These are phyloP conservation scores for Strix occidentalis DNA, from an alignment of 2,797 vertebrate genomes.

Conservation along the genomic window DNA sequence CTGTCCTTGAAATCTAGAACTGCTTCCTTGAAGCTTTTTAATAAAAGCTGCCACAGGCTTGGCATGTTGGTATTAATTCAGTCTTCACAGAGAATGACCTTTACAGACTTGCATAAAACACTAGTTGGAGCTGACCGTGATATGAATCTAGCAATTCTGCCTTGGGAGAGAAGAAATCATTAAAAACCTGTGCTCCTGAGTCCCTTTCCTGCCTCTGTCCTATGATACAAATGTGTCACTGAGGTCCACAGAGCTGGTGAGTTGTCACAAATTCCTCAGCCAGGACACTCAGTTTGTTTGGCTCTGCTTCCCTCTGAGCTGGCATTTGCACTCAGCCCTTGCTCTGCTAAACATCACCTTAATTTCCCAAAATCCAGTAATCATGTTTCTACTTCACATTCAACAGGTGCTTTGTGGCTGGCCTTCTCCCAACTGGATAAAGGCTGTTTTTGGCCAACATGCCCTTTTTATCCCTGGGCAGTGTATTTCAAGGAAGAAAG, in stretches of 20 bases:
- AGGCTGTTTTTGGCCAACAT: neutral
- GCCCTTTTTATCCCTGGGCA: neutral
- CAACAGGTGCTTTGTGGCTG: neutral
- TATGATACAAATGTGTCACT: neutral
- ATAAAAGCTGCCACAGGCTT: neutral
- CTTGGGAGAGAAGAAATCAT: neutral
- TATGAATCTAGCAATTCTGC: neutral
- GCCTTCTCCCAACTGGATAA: neutral
- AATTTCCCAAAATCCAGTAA: neutral
- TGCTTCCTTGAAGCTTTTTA: neutral
- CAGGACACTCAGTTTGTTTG: neutral
- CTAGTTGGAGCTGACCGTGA: neutral
- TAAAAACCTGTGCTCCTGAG: neutral
- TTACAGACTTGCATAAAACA: neutral
- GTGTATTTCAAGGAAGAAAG: neutral
- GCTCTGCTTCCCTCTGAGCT: neutral
- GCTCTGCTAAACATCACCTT: neutral
- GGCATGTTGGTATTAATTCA: neutral
- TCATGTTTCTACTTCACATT: neutral
- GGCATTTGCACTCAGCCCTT: neutral
- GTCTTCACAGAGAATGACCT: neutral
- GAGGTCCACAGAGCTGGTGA: neutral
- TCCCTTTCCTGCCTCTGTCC: neutral
- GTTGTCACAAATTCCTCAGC: neutral
- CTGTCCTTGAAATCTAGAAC: neutral